Evolutionary conservation across 2,797 vertebrate genomes (phyloP).

Genomic region (Sebastes oblongus): DNA sequence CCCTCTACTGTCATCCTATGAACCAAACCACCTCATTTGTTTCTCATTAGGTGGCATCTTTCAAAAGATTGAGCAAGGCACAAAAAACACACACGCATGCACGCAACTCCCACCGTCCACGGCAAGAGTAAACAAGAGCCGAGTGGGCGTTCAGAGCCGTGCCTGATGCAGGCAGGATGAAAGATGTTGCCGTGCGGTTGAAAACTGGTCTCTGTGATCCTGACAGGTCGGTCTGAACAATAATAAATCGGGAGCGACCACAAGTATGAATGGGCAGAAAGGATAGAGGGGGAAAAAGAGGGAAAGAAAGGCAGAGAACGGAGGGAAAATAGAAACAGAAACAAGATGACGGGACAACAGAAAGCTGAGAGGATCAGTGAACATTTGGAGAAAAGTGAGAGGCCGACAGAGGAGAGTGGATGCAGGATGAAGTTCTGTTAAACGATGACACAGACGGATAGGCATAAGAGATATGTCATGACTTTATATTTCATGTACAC

Average conservation of each 20-base stretch:
- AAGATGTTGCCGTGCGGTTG: slow-evolving; percentile 72
- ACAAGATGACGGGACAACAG: slow-evolving; percentile 30
- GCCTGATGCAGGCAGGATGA: slow-evolving; percentile 74
- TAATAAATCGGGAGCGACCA: slow-evolving; percentile 70
- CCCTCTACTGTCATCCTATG: slow-evolving; percentile 31
- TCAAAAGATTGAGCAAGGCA: slow-evolving; percentile 34
- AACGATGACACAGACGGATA: slow-evolving; percentile 29
- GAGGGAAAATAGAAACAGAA: slow-evolving; percentile 41
- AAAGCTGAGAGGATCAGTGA: slow-evolving; percentile 38
- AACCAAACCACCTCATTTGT: slow-evolving; percentile 56
- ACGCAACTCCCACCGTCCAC: slow-evolving; percentile 32
- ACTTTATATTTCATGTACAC: background rate
- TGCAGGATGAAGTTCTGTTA: slow-evolving; percentile 32
- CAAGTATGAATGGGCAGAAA: slow-evolving; percentile 69
- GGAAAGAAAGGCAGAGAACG: slow-evolving; percentile 11
- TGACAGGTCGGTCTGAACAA: slow-evolving; percentile 74
- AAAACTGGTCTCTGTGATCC: slow-evolving; percentile 74
- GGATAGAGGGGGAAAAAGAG: slow-evolving; percentile 14
- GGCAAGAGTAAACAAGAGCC: slow-evolving; percentile 72
- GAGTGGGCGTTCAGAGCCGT: slow-evolving; percentile 69
- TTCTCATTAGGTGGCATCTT: slow-evolving; percentile 71
- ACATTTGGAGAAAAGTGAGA: slow-evolving; percentile 39
- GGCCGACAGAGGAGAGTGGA: slow-evolving; percentile 11
- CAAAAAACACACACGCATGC: slow-evolving; percentile 3
- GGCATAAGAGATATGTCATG: background rate